Conservation (phyloP, 2,797 vertebrate genomes). For the Holocentrus rufus region DNA sequence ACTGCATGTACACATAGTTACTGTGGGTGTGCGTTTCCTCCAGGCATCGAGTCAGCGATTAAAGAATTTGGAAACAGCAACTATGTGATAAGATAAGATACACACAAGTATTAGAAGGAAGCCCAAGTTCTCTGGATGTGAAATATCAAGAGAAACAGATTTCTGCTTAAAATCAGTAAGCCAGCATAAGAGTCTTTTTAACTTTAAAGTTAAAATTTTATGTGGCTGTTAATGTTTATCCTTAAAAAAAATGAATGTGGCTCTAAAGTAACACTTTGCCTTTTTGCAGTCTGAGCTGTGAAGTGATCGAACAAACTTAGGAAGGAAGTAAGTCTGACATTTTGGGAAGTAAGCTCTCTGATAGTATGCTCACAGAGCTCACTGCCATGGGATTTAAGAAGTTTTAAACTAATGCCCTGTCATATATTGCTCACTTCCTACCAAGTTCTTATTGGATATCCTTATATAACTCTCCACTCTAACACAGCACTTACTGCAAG, state of each 20-base stretch:
- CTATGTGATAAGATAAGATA: slow-evolving; percentile 5
- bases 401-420: slow-evolving; percentile 77
- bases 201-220: slow-evolving; percentile 16
- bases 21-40: too few relatives aligned
- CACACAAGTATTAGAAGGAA: not conserved
- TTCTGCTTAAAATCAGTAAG: slow-evolving; percentile 14
- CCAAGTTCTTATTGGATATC: slow-evolving; percentile 41
- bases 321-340: slow-evolving; percentile 70
- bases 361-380: slow-evolving; percentile 66
- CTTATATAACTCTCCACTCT: slow-evolving; percentile 53
- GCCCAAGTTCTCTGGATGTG: not conserved
- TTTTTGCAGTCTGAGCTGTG: slow-evolving; percentile 56
- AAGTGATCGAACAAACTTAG: slow-evolving; percentile 61
- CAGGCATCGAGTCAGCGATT: slow-evolving; percentile 1
- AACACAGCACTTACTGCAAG: not conserved
- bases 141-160: slow-evolving; percentile 14
- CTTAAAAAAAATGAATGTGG: slow-evolving; percentile 1
- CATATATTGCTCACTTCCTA: slow-evolving; percentile 55
- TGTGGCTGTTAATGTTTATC: slow-evolving; percentile 24
- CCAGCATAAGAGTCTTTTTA: not conserved
- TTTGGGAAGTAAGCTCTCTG: slow-evolving; percentile 68
- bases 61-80: slow-evolving; percentile 18
- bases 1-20: too few relatives aligned
- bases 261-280: slow-evolving; percentile 38
- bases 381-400: slow-evolving; percentile 70